Base-by-base conservation (phyloP, 2,888 invertebrate genomes). In the Erebia palarica region DNA sequence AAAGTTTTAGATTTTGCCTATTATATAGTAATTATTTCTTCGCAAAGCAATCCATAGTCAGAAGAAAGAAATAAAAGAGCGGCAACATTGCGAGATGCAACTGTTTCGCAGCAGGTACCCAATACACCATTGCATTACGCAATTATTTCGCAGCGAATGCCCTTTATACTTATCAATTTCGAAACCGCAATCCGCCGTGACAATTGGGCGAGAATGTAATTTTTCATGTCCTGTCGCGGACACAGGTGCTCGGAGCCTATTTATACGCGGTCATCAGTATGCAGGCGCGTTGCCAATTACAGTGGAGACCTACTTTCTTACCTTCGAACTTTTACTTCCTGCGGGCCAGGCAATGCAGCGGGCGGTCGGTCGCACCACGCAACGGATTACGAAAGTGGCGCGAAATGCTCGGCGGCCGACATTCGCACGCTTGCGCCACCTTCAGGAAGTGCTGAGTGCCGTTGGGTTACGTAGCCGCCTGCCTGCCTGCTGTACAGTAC, bases 301-400 rank as follows among this genome's bases (percentile, higher is more conserved):
- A 91, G 87, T 79, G 85, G 90, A 91, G 92, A 92, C 93, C 93
- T 91, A 92, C 92, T 93, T 93, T 92, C 93, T 91, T 92, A 92
- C 91, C 93, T 92, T 92, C 92, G 92, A 93, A 93, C 93, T 93
- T 92, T 93, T 93, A 93, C 93, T 93, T 93, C 93, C 93, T 93
- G 91, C 91, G 92, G 91, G 89, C 90, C 89, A 84, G 87, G 87
- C 90, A 81, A 85, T 88, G 65, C 65, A 58, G 59, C 58, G 59
- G 42, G 86, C 89, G 86, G 89, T 88, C 90, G 90, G 88, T 87
- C 89, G 91, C 87, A 85, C 92, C 89, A 91, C 92, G 91, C 92
- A 92, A 91, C 88, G 86, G 86, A 90, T 93, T 92, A 91, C 92
- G 92, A 93, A 91, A 92, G 92, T 92, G 89, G 91, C 92, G 92